Base-by-base conservation (phyloP, 2,797 vertebrate species). In the Alfaro cultratus region DNA sequence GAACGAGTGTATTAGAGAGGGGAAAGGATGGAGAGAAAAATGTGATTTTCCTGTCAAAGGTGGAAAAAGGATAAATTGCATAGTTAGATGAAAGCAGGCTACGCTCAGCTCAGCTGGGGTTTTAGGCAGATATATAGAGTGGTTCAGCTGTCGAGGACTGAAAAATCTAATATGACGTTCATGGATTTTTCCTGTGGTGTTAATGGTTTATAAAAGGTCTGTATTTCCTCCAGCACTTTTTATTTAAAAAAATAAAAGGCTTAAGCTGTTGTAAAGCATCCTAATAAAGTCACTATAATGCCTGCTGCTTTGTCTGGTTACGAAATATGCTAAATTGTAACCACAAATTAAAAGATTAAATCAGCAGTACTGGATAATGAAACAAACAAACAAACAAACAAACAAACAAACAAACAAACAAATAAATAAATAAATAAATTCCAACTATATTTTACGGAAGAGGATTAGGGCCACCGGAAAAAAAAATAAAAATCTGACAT, bases 21-120 rank as follows among this genome's bases (percentile, higher is more conserved):
- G 74, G 73, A 77, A 80, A 83, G 78, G 82, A 72, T 41, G 26
- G 77, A 77, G 79, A 31, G 55, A 76, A 87, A 87, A 84, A 91
- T 83, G 75, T 53, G 67, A 91, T 89, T 90, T 88, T 67, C 84
- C 78, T 76, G 67, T 88, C 87, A 79, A 73, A 72, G 55, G 80
- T 78, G 74, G 84, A 85, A 85, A 82, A 79, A 75, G 41, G 47
- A 85, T 49, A 71, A 16, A 57, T 76, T 64, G 76, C 79, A 80
- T n/a, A 23, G 85, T 85, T 83, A 78, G 85, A 86, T 0, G 34
- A 76, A 77, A 85, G 74, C 70, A 70, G 36, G 62, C 73, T 78
- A 64, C 49, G 72, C 81, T 73, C 36, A 57, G 31, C 67, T 64
- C 36, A 60, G 73, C 57, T 74, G 81, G 72, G 71, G 62, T 78